phyloP scores from a whole-genome alignment of 1,140 invertebrate genomes.

The Bilobella aurantiaca region DNA sequence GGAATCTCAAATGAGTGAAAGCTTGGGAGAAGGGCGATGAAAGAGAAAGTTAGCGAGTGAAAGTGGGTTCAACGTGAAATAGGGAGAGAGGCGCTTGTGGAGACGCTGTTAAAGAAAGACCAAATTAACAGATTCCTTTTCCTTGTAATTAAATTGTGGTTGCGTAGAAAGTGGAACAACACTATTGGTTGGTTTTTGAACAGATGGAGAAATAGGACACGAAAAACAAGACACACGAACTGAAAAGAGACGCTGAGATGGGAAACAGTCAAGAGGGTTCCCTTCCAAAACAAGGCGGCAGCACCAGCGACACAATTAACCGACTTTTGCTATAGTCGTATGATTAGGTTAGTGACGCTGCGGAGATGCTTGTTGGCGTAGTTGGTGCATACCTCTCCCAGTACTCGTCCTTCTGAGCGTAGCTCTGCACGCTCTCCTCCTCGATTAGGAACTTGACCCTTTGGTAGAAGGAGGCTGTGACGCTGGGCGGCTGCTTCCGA shows the following conservation, averaged over 20 bases:
- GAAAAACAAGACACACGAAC: constrained; percentile 1
- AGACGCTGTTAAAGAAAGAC: constrained; percentile 28
- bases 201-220: not conserved
- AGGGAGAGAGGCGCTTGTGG: constrained; percentile 24
- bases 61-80: too few relatives aligned
- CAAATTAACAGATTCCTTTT: constrained; percentile 6
- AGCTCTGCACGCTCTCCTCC: constrained; percentile 95
- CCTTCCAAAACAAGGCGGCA: not conserved
- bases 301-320: too few relatives aligned
- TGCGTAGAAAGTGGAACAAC: not conserved
- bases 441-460: constrained; percentile 96
- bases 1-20: too few relatives aligned
- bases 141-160: not conserved
- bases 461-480: constrained; percentile 95
- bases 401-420: constrained; percentile 92
- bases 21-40: constrained; percentile 32
- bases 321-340: not conserved
- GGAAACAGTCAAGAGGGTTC: constrained; percentile 1
- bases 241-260: not conserved
- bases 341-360: constrained; percentile 6
- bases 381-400: constrained; percentile 80
- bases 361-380: constrained; percentile 7
- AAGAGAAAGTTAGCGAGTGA: constrained; percentile 30
- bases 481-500: constrained; percentile 86
- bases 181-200: not conserved